phyloP scores from a whole-genome alignment of 2,888 invertebrate species.

The Drosophila rellima region DNA sequence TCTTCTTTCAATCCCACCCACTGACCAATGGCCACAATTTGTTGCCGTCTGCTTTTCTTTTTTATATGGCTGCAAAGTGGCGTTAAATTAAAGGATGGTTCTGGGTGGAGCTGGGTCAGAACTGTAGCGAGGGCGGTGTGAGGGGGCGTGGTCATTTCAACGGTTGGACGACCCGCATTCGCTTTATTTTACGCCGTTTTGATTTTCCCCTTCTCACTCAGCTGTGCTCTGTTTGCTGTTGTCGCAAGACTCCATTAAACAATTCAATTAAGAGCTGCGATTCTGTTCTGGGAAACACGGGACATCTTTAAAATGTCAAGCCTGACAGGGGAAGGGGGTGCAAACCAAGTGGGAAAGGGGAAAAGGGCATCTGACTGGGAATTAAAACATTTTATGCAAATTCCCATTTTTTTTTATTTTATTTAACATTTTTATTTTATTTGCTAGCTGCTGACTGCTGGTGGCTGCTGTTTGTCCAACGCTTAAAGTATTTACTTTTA shows the following conservation, averaged over 20 bases:
- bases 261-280: slow-evolving; percentile 72
- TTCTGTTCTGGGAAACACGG: slow-evolving; percentile 29
- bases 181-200: slow-evolving; percentile 76
- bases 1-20: too few species aligned
- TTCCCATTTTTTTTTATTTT: slow-evolving; percentile 35
- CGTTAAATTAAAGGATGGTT: slow-evolving; percentile 71
- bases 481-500: slow-evolving; percentile 78
- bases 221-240: slow-evolving; percentile 29
- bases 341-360: background rate
- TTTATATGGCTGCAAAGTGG: slow-evolving; percentile 70
- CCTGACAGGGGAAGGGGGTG: slow-evolving; percentile 27
- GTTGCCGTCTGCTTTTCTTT: slow-evolving; percentile 47
- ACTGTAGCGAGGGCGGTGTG: background rate
- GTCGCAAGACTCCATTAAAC: slow-evolving; percentile 78
- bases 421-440: slow-evolving; percentile 34
- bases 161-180: slow-evolving; percentile 68
- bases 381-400: slow-evolving; percentile 78
- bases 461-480: slow-evolving; percentile 54
- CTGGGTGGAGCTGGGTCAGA: background rate
- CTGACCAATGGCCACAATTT: slow-evolving; percentile 71
- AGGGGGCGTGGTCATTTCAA: slow-evolving; percentile 18
- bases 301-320: slow-evolving; percentile 73
- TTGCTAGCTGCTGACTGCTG: slow-evolving; percentile 37
- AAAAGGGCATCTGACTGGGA: slow-evolving; percentile 29
- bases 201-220: slow-evolving; percentile 55